Base-by-base conservation (phyloP, 2,888 invertebrate species). In the Congeria kusceri region DNA sequence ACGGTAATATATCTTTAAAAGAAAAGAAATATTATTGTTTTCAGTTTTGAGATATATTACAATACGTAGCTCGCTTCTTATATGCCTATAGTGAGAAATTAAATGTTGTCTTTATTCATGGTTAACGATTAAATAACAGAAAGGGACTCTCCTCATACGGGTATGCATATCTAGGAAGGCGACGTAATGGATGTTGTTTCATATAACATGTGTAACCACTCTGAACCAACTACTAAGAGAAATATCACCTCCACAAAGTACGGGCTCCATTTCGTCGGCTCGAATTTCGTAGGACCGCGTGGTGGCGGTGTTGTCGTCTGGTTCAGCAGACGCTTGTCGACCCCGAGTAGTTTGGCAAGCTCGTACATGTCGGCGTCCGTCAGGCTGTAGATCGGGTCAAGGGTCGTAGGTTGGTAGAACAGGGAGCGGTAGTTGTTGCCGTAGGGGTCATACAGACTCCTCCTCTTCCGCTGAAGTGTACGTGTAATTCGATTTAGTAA, bases 191-290 rank as follows among this genome's bases (percentile, higher is more conserved):
- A n/a, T n/a, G n/a, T n/a, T n/a, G n/a, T n/a, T n/a, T n/a, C n/a
- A n/a, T n/a, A n/a, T n/a, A n/a, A n/a, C n/a, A n/a, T n/a, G n/a
- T n/a, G n/a, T n/a, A n/a, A n/a, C n/a, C n/a, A 44, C 18, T 44
- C 46, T 44, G 46, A 44, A 44, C 46, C 46, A n/a, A n/a, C n/a
- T n/a, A n/a, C n/a, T n/a, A n/a, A n/a, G n/a, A n/a, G n/a, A n/a
- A n/a, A n/a, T n/a, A n/a, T 4, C 9, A 53, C 53, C 46, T 70
- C 25, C 11, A 70, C 70, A 25, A 70, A 56, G 25, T 63, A 57
- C 9, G 56, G 68, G 32, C 70, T 70, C 77, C 77, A 77, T 53
- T 66, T 70, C n/a, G 46, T 25, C 0, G 77, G 77, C 25, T 77
- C 77, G 27, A 32, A 73, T 59, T 47, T 59, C 13, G 72, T 73